Percentiles rank a stretch among this genome's conserved stretches.
Evolutionary conservation across 2,888 invertebrate genomes (phyloP).

Genomic region (Ariolimax columbianus): DNA sequence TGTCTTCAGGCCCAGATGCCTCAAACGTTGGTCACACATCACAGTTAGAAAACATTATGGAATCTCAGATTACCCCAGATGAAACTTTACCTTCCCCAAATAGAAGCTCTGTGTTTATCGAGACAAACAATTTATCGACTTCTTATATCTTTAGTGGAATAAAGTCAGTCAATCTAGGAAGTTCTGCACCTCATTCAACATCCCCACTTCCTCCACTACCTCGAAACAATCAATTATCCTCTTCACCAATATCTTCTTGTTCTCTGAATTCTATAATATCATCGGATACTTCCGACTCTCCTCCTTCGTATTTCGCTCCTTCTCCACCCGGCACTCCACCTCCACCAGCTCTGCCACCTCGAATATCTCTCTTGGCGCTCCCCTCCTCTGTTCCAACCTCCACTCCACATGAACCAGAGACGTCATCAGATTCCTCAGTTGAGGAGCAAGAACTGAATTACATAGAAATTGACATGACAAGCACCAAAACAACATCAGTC

Average conservation of each 20-base stretch:
- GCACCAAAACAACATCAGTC: conserved; percentile 29
- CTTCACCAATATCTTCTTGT: conserved; percentile 26
- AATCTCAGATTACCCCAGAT: background rate
- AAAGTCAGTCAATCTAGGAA: background rate
- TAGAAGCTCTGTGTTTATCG: background rate
- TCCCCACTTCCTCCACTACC: conserved; percentile 37
- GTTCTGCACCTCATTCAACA: background rate
- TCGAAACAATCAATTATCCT: background rate
- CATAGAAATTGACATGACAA: conserved; percentile 76
- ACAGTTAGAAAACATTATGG: conserved; percentile 22
- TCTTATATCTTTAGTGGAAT: background rate
- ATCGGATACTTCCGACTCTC: conserved; percentile 47
- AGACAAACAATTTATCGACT: background rate
- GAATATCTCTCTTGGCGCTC: conserved; percentile 7
- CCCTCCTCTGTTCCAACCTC: background rate
- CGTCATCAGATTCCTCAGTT: conserved; percentile 25
- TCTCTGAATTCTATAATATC: conserved; percentile 23
- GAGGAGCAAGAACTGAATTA: conserved; percentile 70
- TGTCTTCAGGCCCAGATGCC: conserved; percentile 15
- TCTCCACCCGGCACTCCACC: conserved; percentile 40
- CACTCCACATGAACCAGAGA: conserved; percentile 21
- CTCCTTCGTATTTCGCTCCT: conserved; percentile 47
- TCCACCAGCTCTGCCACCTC: conserved; percentile 36
- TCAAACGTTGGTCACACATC: conserved; percentile 5
- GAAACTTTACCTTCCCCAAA: background rate